These are phyloP conservation scores for Drosophila cyrtoloma DNA, from an alignment of 2,888 invertebrate genomes.

Conservation along the genomic window DNA sequence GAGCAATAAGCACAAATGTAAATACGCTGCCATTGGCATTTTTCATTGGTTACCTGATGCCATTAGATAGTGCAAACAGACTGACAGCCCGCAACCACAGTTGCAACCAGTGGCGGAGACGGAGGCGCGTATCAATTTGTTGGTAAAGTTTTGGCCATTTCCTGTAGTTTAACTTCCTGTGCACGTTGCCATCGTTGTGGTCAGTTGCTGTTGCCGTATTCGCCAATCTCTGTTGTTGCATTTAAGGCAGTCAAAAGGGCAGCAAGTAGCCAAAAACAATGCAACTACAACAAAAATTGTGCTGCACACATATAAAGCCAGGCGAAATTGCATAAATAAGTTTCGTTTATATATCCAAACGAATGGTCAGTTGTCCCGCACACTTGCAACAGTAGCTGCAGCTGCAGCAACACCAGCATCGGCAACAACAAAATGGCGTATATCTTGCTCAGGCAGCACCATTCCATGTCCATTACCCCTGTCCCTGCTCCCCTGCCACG, in stretches of 20 bases:
- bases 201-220: conserved; percentile 13
- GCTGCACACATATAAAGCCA: conserved; percentile 40
- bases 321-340: conserved; percentile 70
- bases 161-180: conserved; percentile 52
- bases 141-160: conserved; percentile 58
- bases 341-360: conserved; percentile 57
- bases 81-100: conserved; percentile 42
- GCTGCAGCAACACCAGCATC: conserved; percentile 23
- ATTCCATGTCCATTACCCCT: conserved; percentile 24
- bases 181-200: conserved; percentile 46
- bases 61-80: conserved; percentile 72
- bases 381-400: not conserved
- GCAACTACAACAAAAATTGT: conserved; percentile 33
- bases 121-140: conserved; percentile 64
- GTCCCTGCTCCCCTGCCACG: not conserved
- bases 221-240: conserved; percentile 34
- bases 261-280: conserved; percentile 36
- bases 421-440: conserved; percentile 62
- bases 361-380: conserved; percentile 45
- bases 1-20: conserved; percentile 64
- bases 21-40: conserved; percentile 61
- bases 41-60: conserved; percentile 72
- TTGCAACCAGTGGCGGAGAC: not conserved
- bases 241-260: conserved; percentile 37
- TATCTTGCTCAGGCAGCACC: conserved; percentile 48